Base-by-base conservation (phyloP, 2,888 invertebrate species). In the Helleia helle region DNA sequence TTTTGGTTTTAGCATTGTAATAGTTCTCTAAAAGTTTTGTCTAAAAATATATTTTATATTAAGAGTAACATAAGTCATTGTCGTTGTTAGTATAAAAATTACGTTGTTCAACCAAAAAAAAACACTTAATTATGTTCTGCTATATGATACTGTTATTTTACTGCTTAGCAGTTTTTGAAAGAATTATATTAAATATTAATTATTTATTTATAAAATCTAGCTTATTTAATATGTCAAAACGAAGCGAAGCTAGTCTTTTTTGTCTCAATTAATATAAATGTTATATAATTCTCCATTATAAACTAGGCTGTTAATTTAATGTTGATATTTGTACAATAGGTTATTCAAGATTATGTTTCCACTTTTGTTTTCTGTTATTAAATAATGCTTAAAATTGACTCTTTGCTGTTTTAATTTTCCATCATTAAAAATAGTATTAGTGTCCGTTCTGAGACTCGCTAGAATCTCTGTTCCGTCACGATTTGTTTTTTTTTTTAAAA, bases 21-120 rank as follows among this genome's bases (percentile, higher is more conserved):
- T 26, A 26, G n/a, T 26, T 9, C 11, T 25, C n/a, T 25, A 26
- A 4, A 5, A 26, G 11, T 9, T 29, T 38, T 38, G 37, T 27
- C 15, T 36, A 31, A 26, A 34, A 17, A 40, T 15, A 27, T 34
- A 36, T 40, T 18, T 34, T 36, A 17, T 37, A n/a, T n/a, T n/a
- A 38, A 38, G 15, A 26, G 4, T 15, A 40, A 40, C 11, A 38
- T 38, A 18, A 26, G 17, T 17, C 11, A 18, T 18, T 9, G 11
- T 31, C 11, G 31, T 17, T 11, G 9, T 9, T 15, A 31, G 31
- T 11, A 18, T 22, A 22, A 22, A 6, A 31, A 31, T 17, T 31
- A 17, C 9, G 34, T 34, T 22, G 12, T 22, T 18, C 4, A 18
- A 3, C 18, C 12, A 34, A 11, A 11, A 34, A 18, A 14, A 4